Conservation (phyloP, 2,797 vertebrate genomes). For the Nyctalus aviator region DNA sequence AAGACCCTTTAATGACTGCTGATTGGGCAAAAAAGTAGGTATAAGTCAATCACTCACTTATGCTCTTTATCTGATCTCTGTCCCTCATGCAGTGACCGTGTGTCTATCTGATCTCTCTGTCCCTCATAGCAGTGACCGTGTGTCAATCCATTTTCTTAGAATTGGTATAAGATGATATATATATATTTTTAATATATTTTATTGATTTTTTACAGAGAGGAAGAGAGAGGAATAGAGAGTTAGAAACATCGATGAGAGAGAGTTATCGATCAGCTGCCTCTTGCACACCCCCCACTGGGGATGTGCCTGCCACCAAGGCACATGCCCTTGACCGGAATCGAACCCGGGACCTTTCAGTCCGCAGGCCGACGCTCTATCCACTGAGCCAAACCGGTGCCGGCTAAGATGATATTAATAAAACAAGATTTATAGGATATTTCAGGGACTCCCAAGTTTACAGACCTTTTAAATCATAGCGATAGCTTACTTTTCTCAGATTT, state of each 20-base stretch:
- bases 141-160: conserved; percentile 56
- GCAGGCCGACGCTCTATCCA: no score
- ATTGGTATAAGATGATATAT: conserved; percentile 35
- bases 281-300: no score
- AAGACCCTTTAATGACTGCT: conserved; percentile 20
- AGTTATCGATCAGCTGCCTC: no score
- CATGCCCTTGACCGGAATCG: no score
- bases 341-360: no score
- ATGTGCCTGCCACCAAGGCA: no score
- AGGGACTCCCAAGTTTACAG: conserved; percentile 50
- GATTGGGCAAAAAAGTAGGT: background rate
- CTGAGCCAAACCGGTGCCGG: no score
- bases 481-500: conserved; percentile 49
- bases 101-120: background rate
- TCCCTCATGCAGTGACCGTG: conserved; percentile 13
- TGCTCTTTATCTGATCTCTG: conserved; percentile 29
- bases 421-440: background rate
- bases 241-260: no score
- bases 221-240: no score
- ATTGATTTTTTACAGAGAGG: no score
- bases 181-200: no score
- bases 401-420: conserved; percentile 40
- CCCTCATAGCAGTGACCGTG: conserved; percentile 5
- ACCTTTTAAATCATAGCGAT: background rate
- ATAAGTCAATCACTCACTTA: conserved; percentile 7